Evolutionary conservation across 1,140 invertebrate genomes (phyloP), one percentile per base, ranked within the genome.

Genomic region (Homalodisca vitripennis): DNA sequence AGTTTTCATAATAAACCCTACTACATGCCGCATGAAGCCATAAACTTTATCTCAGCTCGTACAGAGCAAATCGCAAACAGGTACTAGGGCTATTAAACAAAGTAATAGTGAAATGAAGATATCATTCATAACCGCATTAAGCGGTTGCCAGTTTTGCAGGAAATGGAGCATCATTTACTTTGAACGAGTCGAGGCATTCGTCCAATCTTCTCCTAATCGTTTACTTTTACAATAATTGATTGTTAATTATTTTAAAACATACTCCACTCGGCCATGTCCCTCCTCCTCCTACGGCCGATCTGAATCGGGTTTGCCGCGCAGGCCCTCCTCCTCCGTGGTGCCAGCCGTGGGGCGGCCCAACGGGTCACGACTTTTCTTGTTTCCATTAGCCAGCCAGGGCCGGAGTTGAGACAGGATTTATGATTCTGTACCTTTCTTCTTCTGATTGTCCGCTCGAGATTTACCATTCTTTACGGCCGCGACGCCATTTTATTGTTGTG

Each of bases 211-310:
- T 51, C 48, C 22, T 51, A 51, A 51, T 51, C 48, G 22, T 22
- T 51, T 51, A 51, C 48, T 51, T 51, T 51, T 51, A 51, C 27
- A 51, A 48, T 47, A 66, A 51, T 48, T 66, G 47, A 51, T 47
- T 48, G 24, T 48, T 47, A 51, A 51, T 66, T 66, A 51, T 66
- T 48, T 47, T 6, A 66, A 66, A 51, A 66, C 47, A 47, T 41
- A 30, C 47, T 30, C n/a, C n/a, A n/a, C n/a, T n/a, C n/a, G n/a
- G n/a, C n/a, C 20, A 24, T 17, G 26, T 27, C 2, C 22, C 30
- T n/a, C 22, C 24, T 31, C 30, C 57, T 27, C 24, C 26, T 31
- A 31, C 53, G 10, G 10, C 53, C 20, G 24, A 14, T 29, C 30
- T 62, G 57, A 20, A 20, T 62, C 24, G n/a, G n/a, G 57, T 62